A percentile compares a stretch with the other conserved stretches of the same genome.
Evolutionary conservation across 2,888 invertebrate genomes (phyloP).

Genomic region (Bedellia somnulentella): DNA sequence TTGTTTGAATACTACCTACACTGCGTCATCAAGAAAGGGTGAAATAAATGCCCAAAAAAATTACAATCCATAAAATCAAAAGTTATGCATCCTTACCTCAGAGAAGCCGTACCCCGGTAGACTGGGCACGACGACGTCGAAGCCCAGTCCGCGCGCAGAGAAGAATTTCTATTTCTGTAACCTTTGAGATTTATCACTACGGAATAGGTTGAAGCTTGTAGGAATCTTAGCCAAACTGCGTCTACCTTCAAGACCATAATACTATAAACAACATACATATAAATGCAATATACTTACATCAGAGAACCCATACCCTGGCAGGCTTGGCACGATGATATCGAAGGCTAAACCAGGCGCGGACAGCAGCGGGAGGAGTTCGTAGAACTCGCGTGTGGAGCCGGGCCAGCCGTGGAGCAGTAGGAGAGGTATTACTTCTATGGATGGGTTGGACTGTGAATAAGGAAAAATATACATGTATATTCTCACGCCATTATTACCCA

Average conservation of each 20-base stretch:
- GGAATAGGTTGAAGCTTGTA: too few species aligned
- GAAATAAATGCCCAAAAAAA: too few species aligned
- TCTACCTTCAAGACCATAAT: not conserved
- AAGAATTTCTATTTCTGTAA: too few species aligned
- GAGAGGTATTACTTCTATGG: constrained; percentile 59
- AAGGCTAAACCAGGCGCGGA: constrained; percentile 48
- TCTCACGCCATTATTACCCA: not conserved
- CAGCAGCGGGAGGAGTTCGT: constrained; percentile 64
- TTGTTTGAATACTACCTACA: too few species aligned
- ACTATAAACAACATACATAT: not conserved
- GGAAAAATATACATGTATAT: not conserved
- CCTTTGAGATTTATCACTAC: too few species aligned
- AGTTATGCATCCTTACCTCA: constrained; percentile 15
- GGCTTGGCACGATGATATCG: constrained; percentile 62
- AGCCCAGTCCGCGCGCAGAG: too few species aligned
- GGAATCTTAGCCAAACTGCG: too few species aligned
- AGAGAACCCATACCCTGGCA: constrained; percentile 55
- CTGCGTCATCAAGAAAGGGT: too few species aligned
- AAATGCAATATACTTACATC: constrained; percentile 22
- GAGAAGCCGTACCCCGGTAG: constrained; percentile 20
- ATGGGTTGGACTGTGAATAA: not conserved
- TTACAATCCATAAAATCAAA: too few species aligned
- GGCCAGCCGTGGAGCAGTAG: constrained; percentile 84
- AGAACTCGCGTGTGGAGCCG: constrained; percentile 77
- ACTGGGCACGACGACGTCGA: constrained; percentile 16